A percentile compares a stretch with the other conserved stretches of the same genome.
Conservation (phyloP, 1,140 invertebrate genomes). For the Lamellibrachia luymesi region DNA sequence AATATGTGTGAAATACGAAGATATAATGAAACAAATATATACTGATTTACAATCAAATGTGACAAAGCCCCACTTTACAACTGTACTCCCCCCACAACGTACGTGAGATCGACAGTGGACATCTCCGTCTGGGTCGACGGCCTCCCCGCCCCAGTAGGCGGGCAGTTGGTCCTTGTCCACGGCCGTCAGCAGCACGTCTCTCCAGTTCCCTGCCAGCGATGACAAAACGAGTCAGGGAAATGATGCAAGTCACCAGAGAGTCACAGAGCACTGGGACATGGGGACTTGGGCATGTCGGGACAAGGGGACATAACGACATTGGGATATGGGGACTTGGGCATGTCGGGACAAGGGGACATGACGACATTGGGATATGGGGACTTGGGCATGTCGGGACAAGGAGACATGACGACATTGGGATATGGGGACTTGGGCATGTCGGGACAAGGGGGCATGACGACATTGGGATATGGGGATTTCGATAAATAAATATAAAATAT, state of each 20-base stretch:
- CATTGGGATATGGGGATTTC: not conserved
- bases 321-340: no score
- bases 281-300: no score
- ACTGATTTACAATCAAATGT: no score
- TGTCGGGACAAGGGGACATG: no score
- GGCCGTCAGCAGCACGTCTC: constrained; percentile 65
- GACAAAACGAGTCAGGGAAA: not conserved
- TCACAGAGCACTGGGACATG: not conserved
- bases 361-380: no score
- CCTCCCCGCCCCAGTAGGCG: constrained; percentile 70
- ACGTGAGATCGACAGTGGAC: not conserved
- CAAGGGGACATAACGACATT: not conserved
- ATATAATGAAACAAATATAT: no score
- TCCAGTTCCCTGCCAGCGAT: constrained; percentile 68
- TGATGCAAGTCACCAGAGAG: not conserved
- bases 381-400: no score
- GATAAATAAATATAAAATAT: no score
- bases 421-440: no score
- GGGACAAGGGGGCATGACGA: no score
- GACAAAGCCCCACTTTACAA: not conserved
- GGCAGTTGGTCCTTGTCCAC: constrained; percentile 70
- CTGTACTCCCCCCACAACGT: not conserved
- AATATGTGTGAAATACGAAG: no score
- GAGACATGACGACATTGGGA: no score
- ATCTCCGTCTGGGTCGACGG: constrained; percentile 69